phyloP scores from a whole-genome alignment of 2,888 invertebrate genomes.

The Aspidapion aeneum region DNA sequence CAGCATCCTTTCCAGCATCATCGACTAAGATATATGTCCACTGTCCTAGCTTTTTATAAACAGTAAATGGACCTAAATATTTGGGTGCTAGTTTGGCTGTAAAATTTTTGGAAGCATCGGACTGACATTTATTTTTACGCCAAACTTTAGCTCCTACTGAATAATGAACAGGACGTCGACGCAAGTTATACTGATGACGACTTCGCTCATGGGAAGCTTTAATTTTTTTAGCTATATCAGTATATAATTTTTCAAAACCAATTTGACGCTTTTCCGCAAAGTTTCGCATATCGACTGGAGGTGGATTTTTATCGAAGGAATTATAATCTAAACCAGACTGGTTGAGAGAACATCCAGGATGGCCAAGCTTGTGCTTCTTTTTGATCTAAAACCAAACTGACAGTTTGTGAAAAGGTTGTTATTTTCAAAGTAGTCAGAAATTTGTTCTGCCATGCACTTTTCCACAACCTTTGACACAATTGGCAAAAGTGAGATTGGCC shows the following conservation, averaged over 20 bases:
- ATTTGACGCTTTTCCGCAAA: not conserved
- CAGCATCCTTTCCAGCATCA: too few relatives aligned
- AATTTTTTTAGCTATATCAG: not conserved
- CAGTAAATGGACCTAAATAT: not conserved
- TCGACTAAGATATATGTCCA: too few relatives aligned
- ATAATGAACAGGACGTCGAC: not conserved
- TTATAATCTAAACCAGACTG: not conserved
- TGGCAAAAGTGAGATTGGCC: too few relatives aligned
- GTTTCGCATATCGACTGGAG: not conserved
- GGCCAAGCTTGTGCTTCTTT: too few relatives aligned
- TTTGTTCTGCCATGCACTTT: too few relatives aligned
- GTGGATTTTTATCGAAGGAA: not conserved
- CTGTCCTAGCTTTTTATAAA: too few relatives aligned
- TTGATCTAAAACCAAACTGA: too few relatives aligned
- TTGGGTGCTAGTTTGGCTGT: not conserved
- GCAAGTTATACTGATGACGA: not conserved
- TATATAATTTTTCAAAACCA: not conserved
- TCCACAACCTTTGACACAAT: too few relatives aligned
- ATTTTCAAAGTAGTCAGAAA: too few relatives aligned
- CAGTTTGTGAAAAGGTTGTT: too few relatives aligned
- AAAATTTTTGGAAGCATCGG: not conserved
- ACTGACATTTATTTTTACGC: not conserved
- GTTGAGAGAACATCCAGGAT: too few relatives aligned
- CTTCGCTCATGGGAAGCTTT: not conserved
- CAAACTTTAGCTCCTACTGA: not conserved